Percentiles rank a stretch among this genome's conserved stretches.
These are phyloP conservation scores for Pseudomyrmex concolor DNA, from an alignment of 1,140 invertebrate genomes.

Conservation along the genomic window DNA sequence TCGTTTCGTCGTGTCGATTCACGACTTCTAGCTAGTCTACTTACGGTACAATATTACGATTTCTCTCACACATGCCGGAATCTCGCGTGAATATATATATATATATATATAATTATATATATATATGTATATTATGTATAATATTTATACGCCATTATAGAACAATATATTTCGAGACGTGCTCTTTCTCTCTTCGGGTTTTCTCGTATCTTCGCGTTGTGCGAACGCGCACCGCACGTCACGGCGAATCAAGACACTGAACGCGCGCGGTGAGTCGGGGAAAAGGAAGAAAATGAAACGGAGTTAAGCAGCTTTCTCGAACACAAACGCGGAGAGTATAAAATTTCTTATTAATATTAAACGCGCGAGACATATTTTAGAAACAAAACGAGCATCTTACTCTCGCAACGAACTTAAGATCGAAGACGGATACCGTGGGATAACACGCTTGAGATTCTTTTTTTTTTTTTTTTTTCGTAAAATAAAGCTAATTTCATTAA, in stretches of 20 bases:
- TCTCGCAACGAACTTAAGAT: not conserved
- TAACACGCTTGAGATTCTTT: no score
- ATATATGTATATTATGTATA: conserved; percentile 62
- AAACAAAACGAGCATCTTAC: conserved; percentile 1
- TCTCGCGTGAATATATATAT: conserved; percentile 61
- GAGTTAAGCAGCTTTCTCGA: not conserved
- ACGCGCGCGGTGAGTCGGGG: not conserved
- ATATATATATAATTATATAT: conserved; percentile 61
- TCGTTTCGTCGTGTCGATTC: conserved; percentile 68
- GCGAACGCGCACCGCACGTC: conserved; percentile 43
- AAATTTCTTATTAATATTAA: not conserved
- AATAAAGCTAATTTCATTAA: not conserved
- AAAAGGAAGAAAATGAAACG: conserved; percentile 43
- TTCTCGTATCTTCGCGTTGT: conserved; percentile 15
- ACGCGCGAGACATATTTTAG: not conserved
- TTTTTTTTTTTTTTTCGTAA: not conserved
- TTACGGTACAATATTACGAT: conserved; percentile 76
- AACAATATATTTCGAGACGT: conserved; percentile 54
- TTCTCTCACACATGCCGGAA: conserved; percentile 25
- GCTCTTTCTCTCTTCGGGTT: conserved; percentile 20
- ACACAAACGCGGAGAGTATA: not conserved
- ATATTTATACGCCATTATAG: conserved; percentile 56
- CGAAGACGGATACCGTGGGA: not conserved
- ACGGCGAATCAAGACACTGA: conserved; percentile 39
- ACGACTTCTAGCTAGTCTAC: conserved; percentile 81